phyloP scores from a whole-genome alignment of 2,113 vertebrate species.

The Sylvicapra grimmia region DNA sequence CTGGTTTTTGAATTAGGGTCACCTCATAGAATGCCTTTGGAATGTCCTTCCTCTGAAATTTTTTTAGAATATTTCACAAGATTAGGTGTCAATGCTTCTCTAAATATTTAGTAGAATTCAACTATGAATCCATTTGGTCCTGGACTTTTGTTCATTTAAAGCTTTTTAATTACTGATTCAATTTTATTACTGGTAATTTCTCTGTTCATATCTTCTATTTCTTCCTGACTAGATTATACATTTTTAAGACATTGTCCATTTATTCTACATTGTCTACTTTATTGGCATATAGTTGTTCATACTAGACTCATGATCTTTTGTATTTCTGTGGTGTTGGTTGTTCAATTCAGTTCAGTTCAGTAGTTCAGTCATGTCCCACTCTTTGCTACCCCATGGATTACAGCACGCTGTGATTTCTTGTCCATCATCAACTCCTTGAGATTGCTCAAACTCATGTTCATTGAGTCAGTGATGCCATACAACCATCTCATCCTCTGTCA shows the following conservation, averaged over 20 bases:
- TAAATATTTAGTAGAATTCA: background rate
- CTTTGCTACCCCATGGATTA: background rate
- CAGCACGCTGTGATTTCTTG: fast-evolving
- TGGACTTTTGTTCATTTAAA: background rate
- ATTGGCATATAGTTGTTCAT: background rate
- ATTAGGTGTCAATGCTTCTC: background rate
- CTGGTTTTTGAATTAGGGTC: background rate
- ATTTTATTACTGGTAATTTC: background rate
- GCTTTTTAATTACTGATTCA: background rate
- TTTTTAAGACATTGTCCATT: background rate
- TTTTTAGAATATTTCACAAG: background rate
- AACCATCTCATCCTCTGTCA: fast-evolving
- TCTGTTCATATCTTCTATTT: background rate
- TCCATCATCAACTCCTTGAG: background rate
- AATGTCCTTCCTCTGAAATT: background rate
- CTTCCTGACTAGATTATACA: background rate
- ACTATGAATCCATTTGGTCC: background rate
- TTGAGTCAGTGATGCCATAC: background rate
- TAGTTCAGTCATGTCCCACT: background rate
- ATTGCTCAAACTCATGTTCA: background rate
- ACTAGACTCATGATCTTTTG: background rate
- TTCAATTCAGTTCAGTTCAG: background rate
- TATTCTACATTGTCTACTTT: background rate
- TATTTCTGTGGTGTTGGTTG: background rate
- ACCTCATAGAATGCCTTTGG: background rate